Evolutionary conservation across 2,797 vertebrate genomes (phyloP), one percentile per base, ranked within the genome.

Genomic region (Pangasius macronema): DNA sequence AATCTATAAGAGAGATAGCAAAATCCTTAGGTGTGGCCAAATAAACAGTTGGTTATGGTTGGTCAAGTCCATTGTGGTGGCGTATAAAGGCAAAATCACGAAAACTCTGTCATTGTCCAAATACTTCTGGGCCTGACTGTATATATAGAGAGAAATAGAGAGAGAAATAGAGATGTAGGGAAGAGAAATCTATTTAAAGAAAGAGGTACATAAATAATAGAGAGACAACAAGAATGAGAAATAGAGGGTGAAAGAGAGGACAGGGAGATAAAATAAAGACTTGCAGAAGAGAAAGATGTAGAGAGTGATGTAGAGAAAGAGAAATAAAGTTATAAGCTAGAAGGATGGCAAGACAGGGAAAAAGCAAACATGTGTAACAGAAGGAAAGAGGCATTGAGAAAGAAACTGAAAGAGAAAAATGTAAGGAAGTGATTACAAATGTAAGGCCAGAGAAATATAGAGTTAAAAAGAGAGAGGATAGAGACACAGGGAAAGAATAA

Each of bases 331-430:
- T 11, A 72, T 51, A 3, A 51, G 8, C 20, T 55, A 27, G 33
- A 77, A 72, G 20, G 24, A 77, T 30, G 70, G 36, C 53, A 57
- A 83, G 68, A 27, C 2, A 59, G 8, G 18, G 30, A 36, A 73
- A 65, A 22, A 70, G 77, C 16, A 39, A 10, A 7, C 73, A 33
- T 18, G 1, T 73, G 70, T 87, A 75, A 65, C 11, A 83, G 65
- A 67, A 80, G 61, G 55, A 53, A 79, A 87, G 61, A 73, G 68
- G 85, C 53, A 33, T 81, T 82, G 82, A 76, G 36, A 65, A 33
- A 61, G 27, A 82, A 49, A 13, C 2, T 14, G 22, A 49, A 22
- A 42, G 39, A 27, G 49, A 55, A 20, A 77, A 49, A n/a, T 76
- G 46, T 49, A 51, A 10, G 27, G 27, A 30, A 51, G 51, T 51